phyloP scores from a whole-genome alignment of 2,113 vertebrate species.

The Hemiprocne comata region DNA sequence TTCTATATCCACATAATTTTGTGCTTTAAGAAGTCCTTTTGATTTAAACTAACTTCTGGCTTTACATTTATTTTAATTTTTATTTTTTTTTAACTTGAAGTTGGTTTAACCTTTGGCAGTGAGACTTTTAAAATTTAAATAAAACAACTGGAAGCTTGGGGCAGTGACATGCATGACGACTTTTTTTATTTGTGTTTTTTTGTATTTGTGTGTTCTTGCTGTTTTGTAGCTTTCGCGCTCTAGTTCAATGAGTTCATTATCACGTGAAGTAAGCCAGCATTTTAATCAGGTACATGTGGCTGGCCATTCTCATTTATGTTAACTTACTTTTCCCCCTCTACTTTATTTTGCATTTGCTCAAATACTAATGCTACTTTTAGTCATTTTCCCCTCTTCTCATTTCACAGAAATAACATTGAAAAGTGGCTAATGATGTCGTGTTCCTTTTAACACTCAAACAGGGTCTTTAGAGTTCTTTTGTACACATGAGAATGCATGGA shows the following conservation, averaged over 20 bases:
- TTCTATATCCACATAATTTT: constrained; percentile 45
- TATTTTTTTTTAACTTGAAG: neutral
- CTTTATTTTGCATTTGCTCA: constrained; percentile 20
- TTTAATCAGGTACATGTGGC: constrained; percentile 93
- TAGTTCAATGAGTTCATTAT: constrained; percentile 98
- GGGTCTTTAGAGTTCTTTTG: constrained; percentile 24
- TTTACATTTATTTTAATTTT: neutral
- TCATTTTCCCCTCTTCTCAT: neutral
- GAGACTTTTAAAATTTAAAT: neutral
- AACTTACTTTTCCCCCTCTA: neutral
- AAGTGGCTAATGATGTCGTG: neutral
- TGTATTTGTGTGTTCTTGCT: constrained; percentile 82
- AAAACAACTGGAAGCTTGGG: constrained; percentile 49
- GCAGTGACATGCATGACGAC: constrained; percentile 76
- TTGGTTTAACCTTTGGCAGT: neutral
- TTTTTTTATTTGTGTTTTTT: constrained; percentile 72
- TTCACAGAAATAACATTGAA: neutral
- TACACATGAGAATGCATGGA: constrained; percentile 27
- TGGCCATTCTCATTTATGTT: constrained; percentile 68
- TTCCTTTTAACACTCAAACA: constrained; percentile 53
- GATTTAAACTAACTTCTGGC: constrained; percentile 53
- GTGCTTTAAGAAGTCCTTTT: neutral
- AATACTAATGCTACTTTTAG: constrained; percentile 46
- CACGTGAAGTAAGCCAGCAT: constrained; percentile 97
- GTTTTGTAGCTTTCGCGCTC: constrained; percentile 94